Conservation (phyloP, 2,113 vertebrate species). For the Melanocharis versteri region DNA sequence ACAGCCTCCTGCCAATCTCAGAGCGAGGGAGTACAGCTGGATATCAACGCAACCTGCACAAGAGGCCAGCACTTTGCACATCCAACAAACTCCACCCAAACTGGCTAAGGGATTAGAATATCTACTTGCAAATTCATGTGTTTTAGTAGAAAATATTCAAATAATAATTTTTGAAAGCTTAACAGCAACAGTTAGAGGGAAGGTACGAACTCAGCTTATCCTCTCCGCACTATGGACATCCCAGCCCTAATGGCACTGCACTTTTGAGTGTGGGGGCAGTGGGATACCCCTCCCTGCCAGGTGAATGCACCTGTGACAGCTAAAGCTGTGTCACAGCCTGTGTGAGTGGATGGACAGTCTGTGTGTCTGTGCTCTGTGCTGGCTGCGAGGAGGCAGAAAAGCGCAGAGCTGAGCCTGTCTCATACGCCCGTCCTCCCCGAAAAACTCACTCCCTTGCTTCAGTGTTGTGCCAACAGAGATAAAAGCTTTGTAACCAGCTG, state of each 20-base stretch:
- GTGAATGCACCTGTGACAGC: neutral
- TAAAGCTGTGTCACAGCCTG: neutral
- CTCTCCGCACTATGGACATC: neutral
- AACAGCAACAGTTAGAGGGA: neutral
- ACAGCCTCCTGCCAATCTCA: neutral
- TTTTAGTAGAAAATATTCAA: neutral
- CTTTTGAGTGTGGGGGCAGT: neutral
- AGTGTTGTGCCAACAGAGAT: neutral
- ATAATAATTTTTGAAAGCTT: neutral
- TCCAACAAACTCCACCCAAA: neutral
- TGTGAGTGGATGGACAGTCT: accelerated
- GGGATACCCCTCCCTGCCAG: neutral
- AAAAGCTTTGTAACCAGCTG: neutral
- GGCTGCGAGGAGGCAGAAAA: neutral
- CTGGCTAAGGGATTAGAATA: neutral
- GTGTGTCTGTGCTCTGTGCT: neutral
- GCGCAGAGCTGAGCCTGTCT: neutral
- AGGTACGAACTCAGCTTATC: neutral
- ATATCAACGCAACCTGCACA: neutral
- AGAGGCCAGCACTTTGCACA: neutral
- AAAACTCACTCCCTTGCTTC: neutral
- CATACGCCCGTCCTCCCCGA: neutral
- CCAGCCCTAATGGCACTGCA: neutral
- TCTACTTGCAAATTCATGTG: neutral
- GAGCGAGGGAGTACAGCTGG: neutral